Evolutionary conservation across 2,113 vertebrate species (phyloP).

Genomic region (Oryzias woworae): DNA sequence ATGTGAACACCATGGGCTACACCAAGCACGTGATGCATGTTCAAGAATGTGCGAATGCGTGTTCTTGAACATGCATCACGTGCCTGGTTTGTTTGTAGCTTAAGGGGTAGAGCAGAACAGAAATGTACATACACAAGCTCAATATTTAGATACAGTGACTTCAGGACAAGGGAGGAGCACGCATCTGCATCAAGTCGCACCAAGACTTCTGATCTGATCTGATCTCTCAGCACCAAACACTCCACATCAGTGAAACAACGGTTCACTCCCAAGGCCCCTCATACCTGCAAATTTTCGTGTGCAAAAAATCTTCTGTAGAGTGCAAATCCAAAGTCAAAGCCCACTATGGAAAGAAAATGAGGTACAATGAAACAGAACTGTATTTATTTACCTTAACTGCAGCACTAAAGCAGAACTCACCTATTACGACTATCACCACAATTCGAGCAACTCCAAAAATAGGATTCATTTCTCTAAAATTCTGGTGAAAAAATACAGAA

Average conservation of each 20-base stretch:
- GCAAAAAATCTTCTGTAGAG: conserved; percentile 86
- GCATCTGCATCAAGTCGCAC: too few species aligned
- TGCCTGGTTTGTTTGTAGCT: too few species aligned
- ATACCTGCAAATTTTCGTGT: conserved; percentile 68
- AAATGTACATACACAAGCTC: too few species aligned
- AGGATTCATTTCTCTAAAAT: conserved; percentile 89
- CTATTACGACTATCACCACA: conserved; percentile 75
- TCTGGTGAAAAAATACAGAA: conserved; percentile 69
- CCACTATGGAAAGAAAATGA: conserved; percentile 74
- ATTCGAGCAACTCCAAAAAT: conserved; percentile 84
- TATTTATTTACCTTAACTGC: neutral
- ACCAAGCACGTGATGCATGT: too few species aligned
- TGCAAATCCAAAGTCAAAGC: conserved; percentile 85
- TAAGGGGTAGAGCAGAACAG: too few species aligned
- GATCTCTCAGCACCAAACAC: neutral
- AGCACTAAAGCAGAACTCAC: conserved; percentile 65
- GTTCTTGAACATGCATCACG: too few species aligned
- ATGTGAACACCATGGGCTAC: too few species aligned
- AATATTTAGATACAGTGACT: too few species aligned
- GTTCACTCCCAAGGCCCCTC: neutral
- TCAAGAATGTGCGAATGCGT: too few species aligned
- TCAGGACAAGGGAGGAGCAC: too few species aligned
- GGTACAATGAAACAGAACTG: neutral
- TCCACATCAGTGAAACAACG: neutral
- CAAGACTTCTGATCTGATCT: too few species aligned